phyloP scores from a whole-genome alignment of 2,888 invertebrate species.

The Dysmachus trigonus region DNA sequence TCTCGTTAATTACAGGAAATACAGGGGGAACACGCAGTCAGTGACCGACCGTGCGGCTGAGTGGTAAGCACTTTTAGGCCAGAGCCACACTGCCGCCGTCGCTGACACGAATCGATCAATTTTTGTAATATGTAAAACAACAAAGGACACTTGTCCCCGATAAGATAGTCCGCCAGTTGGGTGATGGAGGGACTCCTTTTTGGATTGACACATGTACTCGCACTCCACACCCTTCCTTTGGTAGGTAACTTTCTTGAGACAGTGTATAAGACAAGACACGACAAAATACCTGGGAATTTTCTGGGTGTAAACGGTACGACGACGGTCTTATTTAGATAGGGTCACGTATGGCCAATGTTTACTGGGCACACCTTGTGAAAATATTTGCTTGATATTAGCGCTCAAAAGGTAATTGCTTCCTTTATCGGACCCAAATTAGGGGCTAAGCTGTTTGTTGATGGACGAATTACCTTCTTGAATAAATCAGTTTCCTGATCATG shows the following conservation, averaged over 20 bases:
- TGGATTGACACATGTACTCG: neutral
- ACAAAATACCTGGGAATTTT: neutral
- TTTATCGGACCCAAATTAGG: conserved; percentile 16
- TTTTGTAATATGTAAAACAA: neutral
- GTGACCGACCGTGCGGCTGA: neutral
- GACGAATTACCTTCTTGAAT: conserved; percentile 31
- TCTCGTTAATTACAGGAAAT: conserved; percentile 42
- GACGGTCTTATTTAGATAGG: conserved; percentile 11
- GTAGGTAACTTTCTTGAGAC: neutral
- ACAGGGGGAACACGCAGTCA: conserved; percentile 7
- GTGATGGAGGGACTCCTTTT: neutral
- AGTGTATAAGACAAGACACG: neutral
- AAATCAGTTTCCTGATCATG: neutral
- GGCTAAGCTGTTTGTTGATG: conserved; percentile 31
- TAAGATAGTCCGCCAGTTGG: neutral
- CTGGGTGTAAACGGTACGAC: neutral
- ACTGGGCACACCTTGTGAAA: neutral
- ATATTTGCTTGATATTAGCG: conserved; percentile 20
- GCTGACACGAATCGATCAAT: conserved; percentile 18
- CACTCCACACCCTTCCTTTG: neutral
- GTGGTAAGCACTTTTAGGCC: neutral
- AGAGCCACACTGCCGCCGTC: neutral
- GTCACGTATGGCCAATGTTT: conserved; percentile 1
- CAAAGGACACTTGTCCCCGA: conserved; percentile 9
- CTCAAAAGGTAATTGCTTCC: conserved; percentile 26